A percentile compares a stretch with the other conserved stretches of the same genome.
phyloP scores from a whole-genome alignment of 2,888 invertebrate genomes.

The Trichogramma evanescens region DNA sequence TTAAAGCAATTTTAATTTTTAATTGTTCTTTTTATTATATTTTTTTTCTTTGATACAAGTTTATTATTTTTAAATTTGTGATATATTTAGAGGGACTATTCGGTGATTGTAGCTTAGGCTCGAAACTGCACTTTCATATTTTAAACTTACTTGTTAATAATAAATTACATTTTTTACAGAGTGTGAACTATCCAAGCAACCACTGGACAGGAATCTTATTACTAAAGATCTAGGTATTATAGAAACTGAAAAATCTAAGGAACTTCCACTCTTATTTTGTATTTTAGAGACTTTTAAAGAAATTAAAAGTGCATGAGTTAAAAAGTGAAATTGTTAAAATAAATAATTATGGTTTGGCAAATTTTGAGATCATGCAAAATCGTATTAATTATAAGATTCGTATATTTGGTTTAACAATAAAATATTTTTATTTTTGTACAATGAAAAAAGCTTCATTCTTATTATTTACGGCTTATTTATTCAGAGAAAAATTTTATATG shows the following conservation, averaged over 20 bases:
- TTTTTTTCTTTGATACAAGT: slow-evolving; percentile 8
- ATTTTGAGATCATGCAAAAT: not conserved
- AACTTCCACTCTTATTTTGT: slow-evolving; percentile 51
- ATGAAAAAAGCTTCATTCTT: too few species aligned
- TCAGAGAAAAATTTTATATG: too few species aligned
- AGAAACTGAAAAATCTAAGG: slow-evolving; percentile 51
- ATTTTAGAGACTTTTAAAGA: slow-evolving; percentile 52
- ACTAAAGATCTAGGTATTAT: slow-evolving; percentile 47
- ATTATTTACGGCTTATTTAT: too few species aligned
- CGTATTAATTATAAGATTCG: slow-evolving; percentile 6
- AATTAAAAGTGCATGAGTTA: slow-evolving; percentile 20
- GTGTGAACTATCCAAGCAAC: slow-evolving; percentile 38
- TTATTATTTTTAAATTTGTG: not conserved
- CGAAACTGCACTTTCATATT: not conserved
- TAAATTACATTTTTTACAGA: slow-evolving; percentile 30
- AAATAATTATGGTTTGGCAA: not conserved
- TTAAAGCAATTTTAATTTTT: not conserved
- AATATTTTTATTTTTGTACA: too few species aligned
- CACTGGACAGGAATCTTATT: slow-evolving; percentile 36
- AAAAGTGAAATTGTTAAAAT: not conserved
- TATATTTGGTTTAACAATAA: too few species aligned
- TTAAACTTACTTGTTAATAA: not conserved
- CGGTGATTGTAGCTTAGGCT: too few species aligned
- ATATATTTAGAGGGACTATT: slow-evolving; percentile 6
- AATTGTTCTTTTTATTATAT: not conserved